phyloP scores from a whole-genome alignment of 1,140 invertebrate species.

The Pachyrhynchus sulphureomaculatus region DNA sequence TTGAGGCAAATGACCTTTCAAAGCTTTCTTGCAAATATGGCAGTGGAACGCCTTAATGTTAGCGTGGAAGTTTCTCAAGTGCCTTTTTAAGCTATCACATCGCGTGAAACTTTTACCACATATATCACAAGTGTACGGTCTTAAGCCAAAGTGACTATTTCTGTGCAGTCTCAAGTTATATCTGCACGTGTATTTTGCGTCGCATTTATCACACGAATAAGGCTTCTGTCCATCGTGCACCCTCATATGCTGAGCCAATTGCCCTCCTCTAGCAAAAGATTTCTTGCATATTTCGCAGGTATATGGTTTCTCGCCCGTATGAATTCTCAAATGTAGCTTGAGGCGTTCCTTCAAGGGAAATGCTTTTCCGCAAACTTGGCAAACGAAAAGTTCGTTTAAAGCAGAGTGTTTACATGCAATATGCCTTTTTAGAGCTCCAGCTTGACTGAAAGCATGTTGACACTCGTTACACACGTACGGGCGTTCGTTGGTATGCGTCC shows the following conservation, averaged over 20 bases:
- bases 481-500: constrained; percentile 62
- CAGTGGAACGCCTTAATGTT: constrained; percentile 85
- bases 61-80: constrained; percentile 78
- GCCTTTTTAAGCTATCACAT: constrained; percentile 74
- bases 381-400: constrained; percentile 61
- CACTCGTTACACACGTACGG: constrained; percentile 73
- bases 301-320: constrained; percentile 87
- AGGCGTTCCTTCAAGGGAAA: constrained; percentile 76
- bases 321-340: constrained; percentile 74
- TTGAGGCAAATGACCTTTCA: constrained; percentile 83
- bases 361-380: constrained; percentile 68
- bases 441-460: constrained; percentile 69
- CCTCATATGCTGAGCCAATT: constrained; percentile 80
- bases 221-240: constrained; percentile 80
- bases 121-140: constrained; percentile 87
- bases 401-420: constrained; percentile 58
- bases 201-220: constrained; percentile 77
- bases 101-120: constrained; percentile 78
- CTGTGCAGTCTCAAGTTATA: constrained; percentile 72
- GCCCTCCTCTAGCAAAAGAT: constrained; percentile 78
- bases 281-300: constrained; percentile 81
- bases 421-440: constrained; percentile 70
- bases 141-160: constrained; percentile 83
- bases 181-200: constrained; percentile 75
- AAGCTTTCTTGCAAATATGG: constrained; percentile 83